Evolutionary conservation across 1,140 invertebrate genomes (phyloP), one percentile per base, ranked within the genome.

Genomic region (Drosophila punjabiensis): DNA sequence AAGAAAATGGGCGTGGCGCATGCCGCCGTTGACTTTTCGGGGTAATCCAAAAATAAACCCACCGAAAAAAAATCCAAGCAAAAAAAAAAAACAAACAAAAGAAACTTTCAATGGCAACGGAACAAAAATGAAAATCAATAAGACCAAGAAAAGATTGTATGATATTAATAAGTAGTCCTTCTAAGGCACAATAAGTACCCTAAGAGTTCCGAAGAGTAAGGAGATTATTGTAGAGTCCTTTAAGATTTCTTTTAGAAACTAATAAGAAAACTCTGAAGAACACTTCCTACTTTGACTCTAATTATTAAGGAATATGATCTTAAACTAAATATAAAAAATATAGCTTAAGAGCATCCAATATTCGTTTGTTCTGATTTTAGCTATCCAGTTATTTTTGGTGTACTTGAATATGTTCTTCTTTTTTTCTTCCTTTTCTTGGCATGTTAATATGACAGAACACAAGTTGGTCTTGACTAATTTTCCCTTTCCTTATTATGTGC

Each of bases 81-180:
- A 63, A 63, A 63, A 63, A 63, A 63, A 70, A 18, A 37, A 62
- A 7, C 47, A 74, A 69, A 74, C 65, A 74, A 60, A 65, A 74
- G 73, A 76, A 85, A 81, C 55, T 81, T 85, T 85, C 82, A 85
- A 85, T 85, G 82, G 78, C 82, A 85, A 63, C 73, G 69, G 32
- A 82, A 61, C 61, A 63, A 58, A 79, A 63, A 79, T 41, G 50
- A 52, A 77, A 79, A 79, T 79, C 76, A 78, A 78, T 78, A 78
- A 78, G 45, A 33, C 64, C 76, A 78, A 77, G 56, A 78, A 78
- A 76, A 76, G 70, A 64, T 75, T 75, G 33, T 76, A 16, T 10
- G 28, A 77, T 78, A 70, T 78, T 78, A 78, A 69, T 78, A 78
- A 78, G 75, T 18, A 63, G 75, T 71, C 39, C 64, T 37, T 45